Base-by-base conservation (phyloP, 2,888 invertebrate genomes). In the Eristalis arbustorum region DNA sequence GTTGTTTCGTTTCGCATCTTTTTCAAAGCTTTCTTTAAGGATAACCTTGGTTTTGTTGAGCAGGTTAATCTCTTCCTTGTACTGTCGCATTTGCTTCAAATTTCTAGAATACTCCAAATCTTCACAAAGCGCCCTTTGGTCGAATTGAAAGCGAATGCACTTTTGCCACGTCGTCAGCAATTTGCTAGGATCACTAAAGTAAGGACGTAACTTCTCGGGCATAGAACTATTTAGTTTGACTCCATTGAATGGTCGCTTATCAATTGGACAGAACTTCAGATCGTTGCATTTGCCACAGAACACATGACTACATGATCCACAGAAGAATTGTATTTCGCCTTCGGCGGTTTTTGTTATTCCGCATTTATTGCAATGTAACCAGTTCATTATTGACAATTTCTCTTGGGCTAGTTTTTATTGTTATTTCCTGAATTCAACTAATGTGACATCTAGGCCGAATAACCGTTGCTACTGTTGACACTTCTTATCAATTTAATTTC, bases 361-460 rank as follows among this genome's bases (percentile, higher is more conserved):
- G 10, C 87, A 87, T 18, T 87, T 83, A n/a, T 87, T 87, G 40
- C 87, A 87, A 31, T 79, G 74, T n/a, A 87, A 22, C 83, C 83
- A 87, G 22, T 25, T 49, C 85, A 85, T 77, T 63, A 10, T 71
- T 4, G 10, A 6, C 23, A n/a, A 42, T 25, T 62, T 57, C 4
- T 76, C 23, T 11, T 57, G 5, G 22, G n/a, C 6, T n/a, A 3
- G 13, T 28, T 42, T 25, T 11, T 6, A 18, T 0, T 18, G 31
- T 5, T 10, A 49, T 8, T 49, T 49, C 5, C 18, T 49, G n/a
- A 49, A n/a, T 49, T 14, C 5, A 49, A 18, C 8, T 8, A 8
- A 8, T 49, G 6, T 49, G 18, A 49, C 18, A 49, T 18, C 1
- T 18, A 8, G 37, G 10, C 3, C 37, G 13, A 13, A 18, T 18